Base-by-base conservation (phyloP, 1,140 invertebrate species). In the Phocides pigmalion region DNA sequence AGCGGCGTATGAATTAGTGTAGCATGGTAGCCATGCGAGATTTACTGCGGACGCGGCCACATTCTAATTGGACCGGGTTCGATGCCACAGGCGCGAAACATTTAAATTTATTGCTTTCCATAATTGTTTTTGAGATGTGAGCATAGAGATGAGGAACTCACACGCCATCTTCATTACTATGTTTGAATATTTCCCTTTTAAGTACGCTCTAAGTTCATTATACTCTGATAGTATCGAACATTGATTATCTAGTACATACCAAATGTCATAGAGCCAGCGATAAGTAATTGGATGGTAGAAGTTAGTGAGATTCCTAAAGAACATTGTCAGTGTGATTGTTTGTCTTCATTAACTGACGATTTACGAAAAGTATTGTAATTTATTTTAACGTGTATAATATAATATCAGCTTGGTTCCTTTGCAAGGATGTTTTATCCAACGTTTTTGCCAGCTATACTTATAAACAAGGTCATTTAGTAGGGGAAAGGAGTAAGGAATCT, bases 1-100 rank as follows among this genome's bases (percentile, higher is more conserved):
- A 74, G 76, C 70, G 67, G 70, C 67, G 75, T 81, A 89, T 90
- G 87, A 90, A 88, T 90, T 90, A 90, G 88, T 87, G 88, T 89
- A 90, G 83, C 79, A 56, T 87, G 77, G 87, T 90, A 90, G 87
- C 87, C 72, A 66, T 35, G 54, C 64, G 80, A 90, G 86, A 90
- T 89, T 90, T 90, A 90, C 75, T 88, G 81, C 81, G 65, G 80
- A 81, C 77, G 76, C 64, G 66, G 69, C 65, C 67, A 59, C 66
- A 67, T 70, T 81, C 87, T 90, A 90, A 90, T 89, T 90, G 86
- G 83, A 82, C 75, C 70, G 70, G 77, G 78, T 82, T 78, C 82
- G 71, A 75, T 76, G 81, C 85, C 82, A 86, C 74, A 58, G 87
- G 83, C 84, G 75, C 72, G 74, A 84, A 81, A 76, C 74, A 77